phyloP scores from a whole-genome alignment of 2,797 vertebrate genomes.

The Pyrocephalus nanus region DNA sequence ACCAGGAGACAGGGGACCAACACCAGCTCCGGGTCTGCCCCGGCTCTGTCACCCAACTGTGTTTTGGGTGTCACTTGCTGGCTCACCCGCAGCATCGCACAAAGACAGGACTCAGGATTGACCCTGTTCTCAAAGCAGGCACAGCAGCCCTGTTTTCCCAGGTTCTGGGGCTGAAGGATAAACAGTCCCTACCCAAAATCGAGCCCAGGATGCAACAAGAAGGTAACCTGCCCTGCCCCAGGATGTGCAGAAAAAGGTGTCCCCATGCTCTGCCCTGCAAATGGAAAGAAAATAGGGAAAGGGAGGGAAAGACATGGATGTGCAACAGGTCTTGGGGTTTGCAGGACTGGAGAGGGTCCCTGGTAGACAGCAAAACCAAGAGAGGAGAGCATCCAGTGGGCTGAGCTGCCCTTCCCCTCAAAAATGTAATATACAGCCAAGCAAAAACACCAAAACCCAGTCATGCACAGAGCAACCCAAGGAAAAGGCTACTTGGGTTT shows the following conservation, averaged over 20 bases:
- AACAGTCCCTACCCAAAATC: fast-evolving
- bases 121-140: neutral
- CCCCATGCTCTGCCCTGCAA: neutral
- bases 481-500: neutral
- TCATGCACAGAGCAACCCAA: neutral
- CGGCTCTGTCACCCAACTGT: fast-evolving
- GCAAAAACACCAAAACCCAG: neutral
- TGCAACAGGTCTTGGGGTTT: neutral
- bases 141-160: neutral
- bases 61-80: neutral
- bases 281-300: neutral
- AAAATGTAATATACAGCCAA: neutral
- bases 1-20: neutral
- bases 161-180: neutral
- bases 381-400: neutral
- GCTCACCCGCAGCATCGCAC: neutral
- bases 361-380: neutral
- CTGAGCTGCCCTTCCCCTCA: neutral
- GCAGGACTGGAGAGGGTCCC: neutral
- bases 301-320: fast-evolving
- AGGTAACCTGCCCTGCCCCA: neutral
- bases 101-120: fast-evolving
- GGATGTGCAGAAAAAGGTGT: neutral
- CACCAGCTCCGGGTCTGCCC: fast-evolving
- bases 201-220: neutral